Evolutionary conservation across 2,113 vertebrate genomes (phyloP).

Genomic region (Hyla sarda): DNA sequence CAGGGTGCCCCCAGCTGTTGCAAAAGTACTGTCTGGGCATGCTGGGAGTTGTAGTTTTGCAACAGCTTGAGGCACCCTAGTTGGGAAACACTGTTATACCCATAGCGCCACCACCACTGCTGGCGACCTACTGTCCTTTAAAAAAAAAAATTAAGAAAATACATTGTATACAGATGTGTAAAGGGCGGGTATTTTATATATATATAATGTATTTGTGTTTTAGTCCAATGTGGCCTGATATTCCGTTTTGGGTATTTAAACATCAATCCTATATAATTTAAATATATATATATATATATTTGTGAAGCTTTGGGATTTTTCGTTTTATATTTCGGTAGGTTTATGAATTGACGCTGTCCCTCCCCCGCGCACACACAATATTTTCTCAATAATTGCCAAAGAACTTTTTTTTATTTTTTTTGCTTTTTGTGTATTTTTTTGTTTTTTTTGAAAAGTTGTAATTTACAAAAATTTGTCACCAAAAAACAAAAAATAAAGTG

Average conservation of each 20-base stretch:
- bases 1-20: too few species aligned
- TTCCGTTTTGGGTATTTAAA: slow-evolving; percentile 36
- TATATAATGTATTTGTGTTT: slow-evolving; percentile 15
- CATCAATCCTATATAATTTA: slow-evolving; percentile 13
- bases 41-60: too few species aligned
- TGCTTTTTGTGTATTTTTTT: background rate
- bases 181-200: slow-evolving; percentile 25
- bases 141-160: background rate
- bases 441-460: slow-evolving; percentile 1
- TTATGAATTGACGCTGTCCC: background rate
- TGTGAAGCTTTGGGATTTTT: background rate
- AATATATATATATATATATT: slow-evolving; percentile 52
- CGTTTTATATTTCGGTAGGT: slow-evolving; percentile 2
- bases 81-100: too few species aligned
- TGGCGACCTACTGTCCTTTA: background rate
- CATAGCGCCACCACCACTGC: background rate
- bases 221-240: background rate
- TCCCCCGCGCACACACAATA: background rate
- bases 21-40: too few species aligned
- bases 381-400: slow-evolving; percentile 57
- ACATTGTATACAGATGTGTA: background rate
- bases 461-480: slow-evolving; percentile 36
- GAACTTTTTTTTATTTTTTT: slow-evolving; percentile 11
- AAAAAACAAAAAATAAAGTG: slow-evolving; percentile 21
- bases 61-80: too few species aligned